Conservation (phyloP, 2,888 invertebrate genomes). For the Orthonevra nobilis region DNA sequence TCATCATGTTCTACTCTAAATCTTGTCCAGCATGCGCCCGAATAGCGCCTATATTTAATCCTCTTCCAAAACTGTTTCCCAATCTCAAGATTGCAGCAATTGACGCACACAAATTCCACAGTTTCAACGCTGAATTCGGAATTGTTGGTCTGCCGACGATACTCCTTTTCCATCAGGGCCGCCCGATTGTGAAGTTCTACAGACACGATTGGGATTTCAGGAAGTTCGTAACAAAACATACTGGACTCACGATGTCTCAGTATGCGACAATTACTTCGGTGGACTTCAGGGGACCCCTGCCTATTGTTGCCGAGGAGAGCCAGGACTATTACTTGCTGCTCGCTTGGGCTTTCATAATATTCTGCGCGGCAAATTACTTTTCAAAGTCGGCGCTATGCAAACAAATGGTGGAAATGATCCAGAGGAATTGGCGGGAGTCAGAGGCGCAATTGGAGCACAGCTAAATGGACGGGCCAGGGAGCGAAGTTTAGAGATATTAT, state of each 20-base stretch:
- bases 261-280: conserved; percentile 86
- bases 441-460: conserved; percentile 81
- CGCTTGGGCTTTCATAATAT: conserved; percentile 91
- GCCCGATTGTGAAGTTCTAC: conserved; percentile 91
- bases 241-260: conserved; percentile 84
- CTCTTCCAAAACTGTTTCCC: conserved; percentile 92
- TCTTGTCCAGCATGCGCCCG: conserved; percentile 95
- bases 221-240: conserved; percentile 88
- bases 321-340: conserved; percentile 90
- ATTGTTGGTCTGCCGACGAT: conserved; percentile 94
- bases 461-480: not conserved
- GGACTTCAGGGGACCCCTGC: conserved; percentile 90
- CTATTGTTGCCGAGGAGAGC: conserved; percentile 87
- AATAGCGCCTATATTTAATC: conserved; percentile 95
- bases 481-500: conserved; percentile 5
- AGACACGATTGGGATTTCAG: conserved; percentile 90
- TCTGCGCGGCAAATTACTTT: conserved; percentile 88
- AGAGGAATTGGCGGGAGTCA: conserved; percentile 94
- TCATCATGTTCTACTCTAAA: conserved; percentile 93
- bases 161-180: conserved; percentile 93
- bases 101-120: conserved; percentile 91
- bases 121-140: conserved; percentile 94
- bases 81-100: conserved; percentile 93
- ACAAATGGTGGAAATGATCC: conserved; percentile 90
- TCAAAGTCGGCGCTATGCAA: conserved; percentile 89